Conservation (phyloP, 2,888 invertebrate genomes). For the Drosophila lacicola region DNA sequence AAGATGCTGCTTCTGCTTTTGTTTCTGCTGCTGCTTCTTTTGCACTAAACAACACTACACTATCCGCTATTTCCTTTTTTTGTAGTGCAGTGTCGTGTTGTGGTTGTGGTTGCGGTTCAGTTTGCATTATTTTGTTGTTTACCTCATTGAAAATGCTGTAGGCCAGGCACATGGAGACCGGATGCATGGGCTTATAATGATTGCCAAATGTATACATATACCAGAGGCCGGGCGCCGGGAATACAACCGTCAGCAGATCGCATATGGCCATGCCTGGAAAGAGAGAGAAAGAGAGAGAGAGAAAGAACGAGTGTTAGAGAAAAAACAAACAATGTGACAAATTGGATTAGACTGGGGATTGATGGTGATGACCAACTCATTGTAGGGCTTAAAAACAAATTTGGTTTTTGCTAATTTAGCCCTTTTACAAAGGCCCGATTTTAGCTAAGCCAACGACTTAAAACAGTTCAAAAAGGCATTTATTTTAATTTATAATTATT, state of each 20-base stretch:
- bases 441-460: background rate
- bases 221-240: conserved; percentile 95
- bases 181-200: conserved; percentile 92
- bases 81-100: conserved; percentile 14
- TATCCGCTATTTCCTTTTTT: background rate
- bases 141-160: conserved; percentile 93
- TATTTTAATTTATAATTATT: background rate
- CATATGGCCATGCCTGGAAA: conserved; percentile 94
- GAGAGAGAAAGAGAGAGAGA: background rate
- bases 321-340: conserved; percentile 39
- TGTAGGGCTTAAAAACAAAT: conserved; percentile 43
- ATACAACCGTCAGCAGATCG: conserved; percentile 96
- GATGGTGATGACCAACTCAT: conserved; percentile 30
- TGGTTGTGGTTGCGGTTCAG: conserved; percentile 13
- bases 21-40: background rate
- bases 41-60: conserved; percentile 4
- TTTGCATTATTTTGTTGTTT: conserved; percentile 63
- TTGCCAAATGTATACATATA: conserved; percentile 96
- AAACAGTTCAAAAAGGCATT: background rate
- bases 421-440: background rate
- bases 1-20: conserved; percentile 13
- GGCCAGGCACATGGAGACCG: conserved; percentile 91
- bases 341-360: conserved; percentile 42
- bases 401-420: conserved; percentile 7
- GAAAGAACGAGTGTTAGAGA: background rate